These are phyloP conservation scores for Acomys russatus DNA, from an alignment of 2,797 vertebrate species.

Conservation along the genomic window DNA sequence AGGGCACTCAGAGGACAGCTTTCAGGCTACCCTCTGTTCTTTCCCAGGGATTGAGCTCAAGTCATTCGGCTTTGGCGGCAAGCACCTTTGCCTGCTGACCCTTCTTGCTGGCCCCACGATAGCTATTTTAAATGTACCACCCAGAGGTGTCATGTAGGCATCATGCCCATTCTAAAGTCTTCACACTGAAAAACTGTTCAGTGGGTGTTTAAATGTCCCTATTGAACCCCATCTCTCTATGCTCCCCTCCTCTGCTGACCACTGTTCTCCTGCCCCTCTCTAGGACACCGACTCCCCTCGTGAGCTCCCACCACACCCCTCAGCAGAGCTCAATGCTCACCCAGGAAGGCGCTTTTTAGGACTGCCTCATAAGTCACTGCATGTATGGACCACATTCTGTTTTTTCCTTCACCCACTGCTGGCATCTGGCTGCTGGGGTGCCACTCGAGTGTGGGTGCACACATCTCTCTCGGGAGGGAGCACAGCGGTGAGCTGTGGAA, in stretches of 20 bases:
- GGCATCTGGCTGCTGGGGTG: not conserved
- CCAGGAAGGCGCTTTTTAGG: not conserved
- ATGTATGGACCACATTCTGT: fast-evolving
- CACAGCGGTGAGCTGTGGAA: not conserved
- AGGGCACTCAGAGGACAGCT: not conserved
- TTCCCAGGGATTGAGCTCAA: not conserved
- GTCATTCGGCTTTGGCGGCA: not conserved
- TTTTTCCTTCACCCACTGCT: too few species aligned
- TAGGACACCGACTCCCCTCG: not conserved
- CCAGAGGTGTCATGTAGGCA: fast-evolving
- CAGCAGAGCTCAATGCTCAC: not conserved
- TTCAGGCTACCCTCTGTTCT: not conserved
- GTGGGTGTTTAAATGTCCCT: not conserved
- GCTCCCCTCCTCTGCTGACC: fast-evolving
- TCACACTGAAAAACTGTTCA: not conserved
- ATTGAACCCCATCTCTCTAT: fast-evolving
- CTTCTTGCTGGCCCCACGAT: not conserved
- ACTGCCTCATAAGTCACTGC: not conserved
- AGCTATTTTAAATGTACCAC: not conserved
- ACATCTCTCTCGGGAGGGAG: not conserved
- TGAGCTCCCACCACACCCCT: fast-evolving
- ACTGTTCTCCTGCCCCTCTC: not conserved
- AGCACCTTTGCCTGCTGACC: not conserved
- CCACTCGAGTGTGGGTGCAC: fast-evolving
- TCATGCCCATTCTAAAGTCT: not conserved